Conservation (phyloP, 2,888 invertebrate species). For the Dioctria linearis region DNA sequence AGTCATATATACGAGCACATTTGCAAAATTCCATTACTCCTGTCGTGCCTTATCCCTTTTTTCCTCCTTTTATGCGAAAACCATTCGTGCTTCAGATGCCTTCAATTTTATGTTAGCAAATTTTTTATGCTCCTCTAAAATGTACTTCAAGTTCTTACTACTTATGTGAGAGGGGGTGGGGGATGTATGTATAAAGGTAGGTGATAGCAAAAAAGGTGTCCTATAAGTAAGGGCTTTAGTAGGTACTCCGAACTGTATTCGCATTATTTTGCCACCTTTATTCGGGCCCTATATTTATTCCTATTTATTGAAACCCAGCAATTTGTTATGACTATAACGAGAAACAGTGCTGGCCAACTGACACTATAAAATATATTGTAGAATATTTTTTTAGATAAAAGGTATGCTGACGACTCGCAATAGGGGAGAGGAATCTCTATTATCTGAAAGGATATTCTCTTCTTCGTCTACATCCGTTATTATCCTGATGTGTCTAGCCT, state of each 20-base stretch:
- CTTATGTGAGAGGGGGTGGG: background rate
- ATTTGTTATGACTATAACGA: background rate
- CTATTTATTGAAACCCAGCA: background rate
- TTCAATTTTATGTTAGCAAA: constrained; percentile 53
- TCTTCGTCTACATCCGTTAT: no score
- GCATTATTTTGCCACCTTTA: background rate
- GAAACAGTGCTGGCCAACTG: no score
- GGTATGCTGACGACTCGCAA: no score
- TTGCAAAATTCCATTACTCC: constrained; percentile 53
- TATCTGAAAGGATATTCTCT: no score
- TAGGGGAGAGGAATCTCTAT: no score
- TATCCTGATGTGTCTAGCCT: no score
- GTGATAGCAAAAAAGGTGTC: constrained; percentile 15
- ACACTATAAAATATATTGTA: no score
- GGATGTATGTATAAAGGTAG: constrained; percentile 1
- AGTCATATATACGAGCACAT: constrained; percentile 53
- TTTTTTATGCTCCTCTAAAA: constrained; percentile 51
- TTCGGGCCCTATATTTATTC: background rate
- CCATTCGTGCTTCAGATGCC: constrained; percentile 53
- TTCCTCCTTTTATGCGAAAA: constrained; percentile 48
- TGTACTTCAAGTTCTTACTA: constrained; percentile 51
- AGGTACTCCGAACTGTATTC: background rate
- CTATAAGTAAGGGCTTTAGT: background rate
- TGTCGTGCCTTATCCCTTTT: constrained; percentile 52
- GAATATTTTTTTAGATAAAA: no score